These are phyloP conservation scores for Bucorvus abyssinicus DNA, from an alignment of 2,797 vertebrate species.

Conservation along the genomic window DNA sequence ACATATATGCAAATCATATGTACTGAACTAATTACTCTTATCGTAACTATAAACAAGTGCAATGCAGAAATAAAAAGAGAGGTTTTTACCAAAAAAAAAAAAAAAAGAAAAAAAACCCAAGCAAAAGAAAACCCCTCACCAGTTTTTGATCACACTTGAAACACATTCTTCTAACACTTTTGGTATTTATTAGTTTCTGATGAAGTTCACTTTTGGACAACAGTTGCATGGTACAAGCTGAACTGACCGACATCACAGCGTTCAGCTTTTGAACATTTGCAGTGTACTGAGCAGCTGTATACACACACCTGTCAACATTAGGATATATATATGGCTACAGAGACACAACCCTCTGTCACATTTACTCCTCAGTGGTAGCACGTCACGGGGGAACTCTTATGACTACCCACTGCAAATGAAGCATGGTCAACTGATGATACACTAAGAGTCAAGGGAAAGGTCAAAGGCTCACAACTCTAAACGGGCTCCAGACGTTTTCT, in stretches of 20 bases:
- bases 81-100: not conserved
- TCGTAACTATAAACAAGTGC: not conserved
- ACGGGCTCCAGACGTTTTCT: not conserved
- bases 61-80: not conserved
- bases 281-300: not conserved
- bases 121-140: not conserved
- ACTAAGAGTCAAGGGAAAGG: not conserved
- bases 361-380: not conserved
- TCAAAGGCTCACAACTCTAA: not conserved
- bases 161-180: not conserved
- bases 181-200: not conserved
- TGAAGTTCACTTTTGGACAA: not conserved
- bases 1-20: not conserved
- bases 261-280: not conserved
- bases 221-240: not conserved
- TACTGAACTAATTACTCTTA: not conserved
- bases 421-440: not conserved
- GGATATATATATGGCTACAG: not conserved
- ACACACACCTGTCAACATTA: not conserved
- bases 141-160: not conserved
- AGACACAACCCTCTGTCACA: rapidly evolving
- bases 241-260: not conserved
- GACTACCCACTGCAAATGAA: not conserved
- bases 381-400: not conserved
- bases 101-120: not conserved